phyloP scores from a whole-genome alignment of 2,888 invertebrate genomes.

The Tetragonisca angustula region DNA sequence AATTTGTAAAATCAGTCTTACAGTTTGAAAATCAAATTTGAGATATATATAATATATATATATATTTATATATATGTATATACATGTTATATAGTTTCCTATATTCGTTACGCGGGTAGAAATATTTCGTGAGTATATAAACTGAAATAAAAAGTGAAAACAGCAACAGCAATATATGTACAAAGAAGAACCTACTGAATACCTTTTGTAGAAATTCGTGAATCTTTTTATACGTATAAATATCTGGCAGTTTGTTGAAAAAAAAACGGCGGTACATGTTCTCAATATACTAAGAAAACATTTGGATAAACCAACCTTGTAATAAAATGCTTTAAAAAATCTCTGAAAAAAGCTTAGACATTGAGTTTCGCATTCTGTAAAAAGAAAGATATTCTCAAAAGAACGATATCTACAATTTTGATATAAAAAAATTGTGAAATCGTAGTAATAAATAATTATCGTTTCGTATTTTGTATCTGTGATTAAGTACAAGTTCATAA shows the following conservation, averaged over 20 bases:
- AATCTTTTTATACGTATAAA: conserved; percentile 23
- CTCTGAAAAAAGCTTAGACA: not conserved
- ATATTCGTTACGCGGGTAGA: conserved; percentile 22
- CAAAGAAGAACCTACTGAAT: conserved; percentile 37
- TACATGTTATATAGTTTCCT: not conserved
- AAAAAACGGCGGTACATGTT: conserved; percentile 25
- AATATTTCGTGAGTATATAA: conserved; percentile 37
- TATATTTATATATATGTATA: not conserved
- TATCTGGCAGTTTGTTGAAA: conserved; percentile 24
- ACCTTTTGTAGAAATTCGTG: conserved; percentile 8
- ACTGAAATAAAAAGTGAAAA: conserved; percentile 13
- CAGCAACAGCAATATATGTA: conserved; percentile 33
- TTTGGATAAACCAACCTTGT: not conserved
- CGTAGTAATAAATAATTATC: conserved; percentile 42
- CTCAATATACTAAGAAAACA: conserved; percentile 13
- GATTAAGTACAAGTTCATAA: not conserved
- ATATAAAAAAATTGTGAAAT: conserved; percentile 1
- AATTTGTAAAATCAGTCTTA: conserved; percentile 56
- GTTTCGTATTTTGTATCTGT: not conserved
- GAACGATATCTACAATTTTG: not conserved
- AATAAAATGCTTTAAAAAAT: not conserved
- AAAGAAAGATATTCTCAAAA: conserved; percentile 9
- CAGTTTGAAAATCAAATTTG: conserved; percentile 42
- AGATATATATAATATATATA: not conserved
- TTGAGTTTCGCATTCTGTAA: conserved; percentile 2